Percentiles rank a stretch among this genome's conserved stretches.
Evolutionary conservation across 2,888 invertebrate species (phyloP).

Genomic region (Drosophila vallismaia): DNA sequence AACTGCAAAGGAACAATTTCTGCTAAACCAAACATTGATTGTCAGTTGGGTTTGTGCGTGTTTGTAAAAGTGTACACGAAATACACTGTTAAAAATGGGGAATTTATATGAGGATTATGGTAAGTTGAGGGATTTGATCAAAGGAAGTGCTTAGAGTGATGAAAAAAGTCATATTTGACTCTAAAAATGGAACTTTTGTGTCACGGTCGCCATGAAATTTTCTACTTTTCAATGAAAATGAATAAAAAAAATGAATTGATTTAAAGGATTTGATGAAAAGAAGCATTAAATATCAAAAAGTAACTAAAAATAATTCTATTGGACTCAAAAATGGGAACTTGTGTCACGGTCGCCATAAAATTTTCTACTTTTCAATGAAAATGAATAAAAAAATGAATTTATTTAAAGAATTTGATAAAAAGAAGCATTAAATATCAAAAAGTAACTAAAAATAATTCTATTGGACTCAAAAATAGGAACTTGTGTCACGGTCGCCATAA

Average conservation of each 20-base stretch:
- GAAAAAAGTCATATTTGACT: too few species aligned
- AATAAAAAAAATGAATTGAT: too few species aligned
- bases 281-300: too few species aligned
- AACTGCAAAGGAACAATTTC: conserved; percentile 59
- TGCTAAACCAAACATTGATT: conserved; percentile 80
- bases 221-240: too few species aligned
- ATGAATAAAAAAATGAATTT: too few species aligned
- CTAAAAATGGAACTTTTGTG: background rate
- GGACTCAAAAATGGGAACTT: background rate
- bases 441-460: too few species aligned
- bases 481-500: background rate
- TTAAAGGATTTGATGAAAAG: background rate
- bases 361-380: too few species aligned
- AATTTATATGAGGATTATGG: background rate
- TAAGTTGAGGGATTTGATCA: background rate
- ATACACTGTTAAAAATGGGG: background rate
- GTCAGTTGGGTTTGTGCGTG: conserved; percentile 58
- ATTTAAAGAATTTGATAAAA: too few species aligned
- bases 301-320: too few species aligned
- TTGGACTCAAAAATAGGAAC: background rate
- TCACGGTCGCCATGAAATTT: background rate
- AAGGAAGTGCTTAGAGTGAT: too few species aligned
- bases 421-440: too few species aligned
- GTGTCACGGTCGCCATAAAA: background rate
- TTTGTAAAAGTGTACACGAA: conserved; percentile 8